Evolutionary conservation across 2,888 invertebrate genomes (phyloP).

Genomic region (Gibbula magus): DNA sequence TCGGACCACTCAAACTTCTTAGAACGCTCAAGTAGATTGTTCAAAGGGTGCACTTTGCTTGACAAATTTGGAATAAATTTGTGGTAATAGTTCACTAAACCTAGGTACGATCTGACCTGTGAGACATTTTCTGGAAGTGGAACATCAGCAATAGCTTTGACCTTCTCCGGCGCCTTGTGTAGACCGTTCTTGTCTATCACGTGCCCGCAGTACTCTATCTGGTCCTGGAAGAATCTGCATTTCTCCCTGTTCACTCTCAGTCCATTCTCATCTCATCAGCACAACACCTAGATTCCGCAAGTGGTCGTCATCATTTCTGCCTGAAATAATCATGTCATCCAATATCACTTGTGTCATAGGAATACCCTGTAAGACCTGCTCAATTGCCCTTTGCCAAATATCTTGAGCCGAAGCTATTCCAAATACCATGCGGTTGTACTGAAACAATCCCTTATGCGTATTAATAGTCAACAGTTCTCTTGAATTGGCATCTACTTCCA

Average conservation of each 20-base stretch:
- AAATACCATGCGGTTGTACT: too few species aligned
- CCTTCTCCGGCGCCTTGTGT: conserved; percentile 33
- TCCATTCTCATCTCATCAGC: not conserved
- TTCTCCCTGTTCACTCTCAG: not conserved
- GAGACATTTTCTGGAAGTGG: not conserved
- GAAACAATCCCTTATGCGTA: too few species aligned
- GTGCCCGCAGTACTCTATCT: conserved; percentile 37
- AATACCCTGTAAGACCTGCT: not conserved
- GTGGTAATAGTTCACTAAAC: too few species aligned
- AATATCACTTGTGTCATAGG: not conserved
- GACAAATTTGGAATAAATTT: too few species aligned
- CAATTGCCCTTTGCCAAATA: not conserved
- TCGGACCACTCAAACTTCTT: not conserved
- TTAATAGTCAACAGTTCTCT: conserved; percentile 53
- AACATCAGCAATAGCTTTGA: conserved; percentile 1
- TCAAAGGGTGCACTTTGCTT: not conserved
- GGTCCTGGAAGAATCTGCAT: too few species aligned
- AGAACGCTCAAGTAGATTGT: not conserved
- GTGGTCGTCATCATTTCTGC: too few species aligned
- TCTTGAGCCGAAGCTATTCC: not conserved
- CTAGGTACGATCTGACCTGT: not conserved
- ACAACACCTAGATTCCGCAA: too few species aligned
- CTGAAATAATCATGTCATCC: too few species aligned
- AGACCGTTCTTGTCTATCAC: conserved; percentile 39
- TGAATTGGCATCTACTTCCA: conserved; percentile 42